Conservation (phyloP, 2,888 invertebrate genomes). For the Sarcophaga caerulescens region DNA sequence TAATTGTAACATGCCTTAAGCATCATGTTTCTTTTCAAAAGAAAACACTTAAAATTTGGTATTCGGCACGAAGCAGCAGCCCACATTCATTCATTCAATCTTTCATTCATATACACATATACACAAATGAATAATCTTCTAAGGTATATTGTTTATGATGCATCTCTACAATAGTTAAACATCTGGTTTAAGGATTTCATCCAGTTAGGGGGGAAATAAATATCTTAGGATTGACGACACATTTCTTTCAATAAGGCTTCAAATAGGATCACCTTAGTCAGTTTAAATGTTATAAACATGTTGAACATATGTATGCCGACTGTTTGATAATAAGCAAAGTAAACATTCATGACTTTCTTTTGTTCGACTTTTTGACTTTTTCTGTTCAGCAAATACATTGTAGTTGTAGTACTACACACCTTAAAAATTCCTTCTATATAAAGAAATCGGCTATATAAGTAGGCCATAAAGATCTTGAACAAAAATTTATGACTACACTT, state of each 20-base stretch:
- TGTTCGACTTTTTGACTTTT: background rate
- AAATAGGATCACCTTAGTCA: background rate
- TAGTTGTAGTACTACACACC: background rate
- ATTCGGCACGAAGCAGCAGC: background rate
- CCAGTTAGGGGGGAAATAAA: background rate
- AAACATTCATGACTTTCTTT: slow-evolving; percentile 1
- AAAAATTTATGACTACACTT: background rate
- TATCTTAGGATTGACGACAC: background rate
- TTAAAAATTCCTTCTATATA: background rate
- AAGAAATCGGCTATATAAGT: background rate
- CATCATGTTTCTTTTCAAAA: slow-evolving; percentile 26
- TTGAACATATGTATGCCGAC: slow-evolving; percentile 31
- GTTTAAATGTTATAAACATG: slow-evolving; percentile 15
- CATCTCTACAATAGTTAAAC: background rate
- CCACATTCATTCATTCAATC: background rate
- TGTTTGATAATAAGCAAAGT: background rate
- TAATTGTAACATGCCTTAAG: slow-evolving; percentile 15
- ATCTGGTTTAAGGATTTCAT: slow-evolving; percentile 12
- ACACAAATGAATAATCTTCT: background rate
- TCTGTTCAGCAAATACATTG: too few relatives aligned
- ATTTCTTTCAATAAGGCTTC: background rate
- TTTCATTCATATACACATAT: background rate
- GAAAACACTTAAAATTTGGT: background rate
- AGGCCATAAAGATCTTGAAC: slow-evolving; percentile 2
- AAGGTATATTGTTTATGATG: too few relatives aligned